Evolutionary conservation across 2,113 vertebrate genomes (phyloP), one percentile per base, ranked within the genome.

Genomic region (Cricetomys ansorgei): DNA sequence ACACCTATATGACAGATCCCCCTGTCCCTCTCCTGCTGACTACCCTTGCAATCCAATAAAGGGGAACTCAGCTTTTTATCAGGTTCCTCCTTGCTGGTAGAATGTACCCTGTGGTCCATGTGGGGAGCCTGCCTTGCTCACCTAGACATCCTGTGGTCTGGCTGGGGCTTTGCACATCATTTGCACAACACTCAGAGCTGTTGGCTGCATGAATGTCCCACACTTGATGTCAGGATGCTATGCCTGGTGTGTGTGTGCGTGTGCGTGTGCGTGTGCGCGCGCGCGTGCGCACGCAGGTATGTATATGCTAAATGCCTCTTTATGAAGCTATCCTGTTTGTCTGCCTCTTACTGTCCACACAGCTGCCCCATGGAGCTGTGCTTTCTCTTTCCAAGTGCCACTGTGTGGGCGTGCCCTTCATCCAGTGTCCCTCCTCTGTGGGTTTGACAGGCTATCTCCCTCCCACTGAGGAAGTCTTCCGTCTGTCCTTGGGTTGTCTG

Each of bases 311-410:
- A 96, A 64, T 7, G 17, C 19, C 37, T 73, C 69, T 73, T 16
- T 93, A 27, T 64, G 72, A 57, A 64, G 27, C 48, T 31, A n/a
- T 81, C 25, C 70, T 64, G 27, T 85, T 73, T 57, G 29, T 53
- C 77, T 86, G 45, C 27, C 37, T 92, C 95, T 85, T 43, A 17
- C n/a, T 2, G 86, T 96, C 94, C 94, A 86, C 95, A 65, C 5
- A 13, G 89, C 97, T 96, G 92, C 77, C 96, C 94, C 53, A 17
- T 27, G 91, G 94, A 89, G 29, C 37, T 94, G 65, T 59, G 45
- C 89, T 70, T 75, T 91, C 80, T 70, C 83, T 77, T 96, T 69
- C 57, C 3, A 1, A 86, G 75, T 45, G 92, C 77, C 72, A 11
- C n/a, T 29, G 19, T 43, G 2, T 16, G 5, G 16, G 62, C 27